These are phyloP conservation scores for Nothoprocta perdicaria DNA, from an alignment of 2,113 vertebrate species.

Conservation along the genomic window DNA sequence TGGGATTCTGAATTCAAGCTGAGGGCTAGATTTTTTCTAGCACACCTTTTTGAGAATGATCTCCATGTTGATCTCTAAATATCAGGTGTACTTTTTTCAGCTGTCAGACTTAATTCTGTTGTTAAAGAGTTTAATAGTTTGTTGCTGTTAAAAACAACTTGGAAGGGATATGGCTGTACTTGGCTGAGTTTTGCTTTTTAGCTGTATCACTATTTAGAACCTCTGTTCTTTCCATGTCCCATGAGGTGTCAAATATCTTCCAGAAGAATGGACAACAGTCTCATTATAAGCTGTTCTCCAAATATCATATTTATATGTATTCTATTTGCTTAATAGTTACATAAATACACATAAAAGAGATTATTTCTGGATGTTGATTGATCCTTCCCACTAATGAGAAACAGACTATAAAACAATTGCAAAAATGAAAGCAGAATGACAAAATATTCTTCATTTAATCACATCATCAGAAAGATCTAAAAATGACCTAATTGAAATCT, in stretches of 20 bases:
- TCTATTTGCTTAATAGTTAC: background rate
- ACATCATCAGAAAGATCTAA: background rate
- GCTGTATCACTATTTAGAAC: conserved; percentile 47
- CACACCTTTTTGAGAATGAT: conserved; percentile 11
- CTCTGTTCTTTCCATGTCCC: conserved; percentile 26
- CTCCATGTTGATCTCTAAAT: conserved; percentile 24
- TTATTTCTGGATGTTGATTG: background rate
- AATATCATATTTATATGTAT: background rate
- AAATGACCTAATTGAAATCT: background rate
- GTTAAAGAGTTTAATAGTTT: conserved; percentile 42
- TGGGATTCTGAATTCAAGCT: conserved; percentile 13
- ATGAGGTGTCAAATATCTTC: conserved; percentile 42
- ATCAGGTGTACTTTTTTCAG: conserved; percentile 40
- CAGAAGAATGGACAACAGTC: conserved; percentile 16
- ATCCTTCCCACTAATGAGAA: background rate
- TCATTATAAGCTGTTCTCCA: background rate
- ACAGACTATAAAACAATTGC: background rate
- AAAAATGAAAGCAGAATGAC: background rate
- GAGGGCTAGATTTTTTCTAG: conserved; percentile 3
- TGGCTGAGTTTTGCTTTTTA: conserved; percentile 53
- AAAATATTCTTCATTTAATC: background rate
- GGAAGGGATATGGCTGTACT: conserved; percentile 30
- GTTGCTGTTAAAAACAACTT: background rate
- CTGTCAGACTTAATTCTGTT: conserved; percentile 24
- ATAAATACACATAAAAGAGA: background rate